Conservation (phyloP, 2,888 invertebrate genomes). For the Desoria tigrina region DNA sequence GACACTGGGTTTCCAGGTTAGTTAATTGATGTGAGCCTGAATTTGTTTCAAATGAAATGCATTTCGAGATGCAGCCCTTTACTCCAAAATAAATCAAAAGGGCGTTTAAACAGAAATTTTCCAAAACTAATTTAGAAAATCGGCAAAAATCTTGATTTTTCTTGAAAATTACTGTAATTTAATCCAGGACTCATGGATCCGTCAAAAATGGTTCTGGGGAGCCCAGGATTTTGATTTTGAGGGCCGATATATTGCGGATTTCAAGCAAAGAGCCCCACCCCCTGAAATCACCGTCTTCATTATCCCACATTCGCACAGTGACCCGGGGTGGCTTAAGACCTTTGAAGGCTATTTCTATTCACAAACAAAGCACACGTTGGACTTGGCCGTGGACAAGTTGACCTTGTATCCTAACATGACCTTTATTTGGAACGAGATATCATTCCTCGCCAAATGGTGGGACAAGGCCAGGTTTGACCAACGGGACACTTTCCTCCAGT, state of each 20-base stretch:
- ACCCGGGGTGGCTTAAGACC: constrained; percentile 96
- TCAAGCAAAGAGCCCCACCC: constrained; percentile 68
- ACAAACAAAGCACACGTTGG: constrained; percentile 84
- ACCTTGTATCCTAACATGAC: constrained; percentile 86
- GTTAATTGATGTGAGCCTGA: constrained; percentile 69
- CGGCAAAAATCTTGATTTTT: no score
- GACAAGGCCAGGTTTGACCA: constrained; percentile 48
- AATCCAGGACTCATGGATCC: neutral
- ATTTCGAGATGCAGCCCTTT: no score
- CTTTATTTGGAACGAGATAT: constrained; percentile 72
- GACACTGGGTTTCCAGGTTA: constrained; percentile 44
- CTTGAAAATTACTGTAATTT: no score
- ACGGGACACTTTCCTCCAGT: constrained; percentile 63
- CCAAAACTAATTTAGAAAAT: no score
- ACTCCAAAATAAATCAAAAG: no score
- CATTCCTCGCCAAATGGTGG: constrained; percentile 51
- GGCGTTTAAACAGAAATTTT: no score
- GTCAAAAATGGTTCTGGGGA: constrained; percentile 4
- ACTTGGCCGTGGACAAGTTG: constrained; percentile 88
- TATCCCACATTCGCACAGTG: constrained; percentile 74
- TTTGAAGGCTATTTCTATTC: constrained; percentile 92
- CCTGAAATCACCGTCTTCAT: constrained; percentile 46
- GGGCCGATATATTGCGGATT: constrained; percentile 59
- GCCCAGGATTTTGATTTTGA: constrained; percentile 1
- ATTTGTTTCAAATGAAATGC: neutral